Base-by-base conservation (phyloP, 2,888 invertebrate genomes). In the Amphipyra tragopoginis region DNA sequence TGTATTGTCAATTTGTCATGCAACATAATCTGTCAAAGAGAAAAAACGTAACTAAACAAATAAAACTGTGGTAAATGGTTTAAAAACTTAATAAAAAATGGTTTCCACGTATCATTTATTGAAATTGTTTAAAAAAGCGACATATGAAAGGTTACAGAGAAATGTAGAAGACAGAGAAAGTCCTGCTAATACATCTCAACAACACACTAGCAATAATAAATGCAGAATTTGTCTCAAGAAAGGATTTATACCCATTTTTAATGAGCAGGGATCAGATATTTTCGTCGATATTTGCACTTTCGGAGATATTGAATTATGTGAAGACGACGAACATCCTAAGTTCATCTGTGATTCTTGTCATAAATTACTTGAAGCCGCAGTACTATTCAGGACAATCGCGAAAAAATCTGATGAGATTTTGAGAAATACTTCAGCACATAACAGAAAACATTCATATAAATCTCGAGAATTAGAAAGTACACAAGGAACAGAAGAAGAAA, bases 371-470 rank as follows among this genome's bases (percentile, higher is more conserved):
- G 82, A 85, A 74, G 75, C 78, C 21, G 90, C 90, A 2, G 79
- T 89, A 57, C 61, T 83, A 13, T 93, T 93, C 67, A 84, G 86
- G 55, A 89, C 86, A 72, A 80, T 82, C 0, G 93, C 91, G 0
- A 83, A 84, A 65, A 77, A 81, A 56, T 82, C 89, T 1, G 83
- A 89, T 2, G 75, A 86, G 39, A 44, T 85, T n/a, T 76, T 93
- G 15, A 83, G 26, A 48, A 65, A 21, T 29, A 14, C 58, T n/a
- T 15, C 21, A 57, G n/a, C 13, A 8, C 58, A 51, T n/a, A 40
- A 0, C 3, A 36, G 3, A 14, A 40, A 34, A 21, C 14, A 13
- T 29, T 14, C 26, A 7, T 7, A 29, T n/a, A 54, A 68, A 2
- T 1, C 13, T 7, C 9, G 8, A 10, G 14, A 43, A 0, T n/a